A percentile compares a stretch with the other conserved stretches of the same genome.
Evolutionary conservation across 2,888 invertebrate species (phyloP).

Genomic region (Priocnemis perturbator): DNA sequence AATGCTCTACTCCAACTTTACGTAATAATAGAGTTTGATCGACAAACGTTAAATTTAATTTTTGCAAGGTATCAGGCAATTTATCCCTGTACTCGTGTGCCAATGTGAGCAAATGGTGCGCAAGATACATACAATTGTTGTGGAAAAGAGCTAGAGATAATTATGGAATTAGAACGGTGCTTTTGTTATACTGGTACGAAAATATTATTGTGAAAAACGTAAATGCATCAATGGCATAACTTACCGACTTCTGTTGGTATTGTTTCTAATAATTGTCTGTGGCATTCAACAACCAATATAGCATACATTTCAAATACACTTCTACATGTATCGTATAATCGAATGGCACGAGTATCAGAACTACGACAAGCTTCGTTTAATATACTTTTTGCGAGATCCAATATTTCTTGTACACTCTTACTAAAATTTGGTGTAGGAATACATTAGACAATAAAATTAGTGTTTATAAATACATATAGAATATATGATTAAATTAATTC

Average conservation of each 20-base stretch:
- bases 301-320: conserved; percentile 87
- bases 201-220: neutral
- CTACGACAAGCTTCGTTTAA: conserved; percentile 82
- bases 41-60: conserved; percentile 81
- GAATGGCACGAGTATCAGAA: conserved; percentile 80
- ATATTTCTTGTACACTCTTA: conserved; percentile 80
- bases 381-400: conserved; percentile 81
- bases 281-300: conserved; percentile 86
- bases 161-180: conserved; percentile 12
- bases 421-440: conserved; percentile 71
- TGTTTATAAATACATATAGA: neutral
- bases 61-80: conserved; percentile 78
- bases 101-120: conserved; percentile 83
- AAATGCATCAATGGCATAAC: too few species aligned
- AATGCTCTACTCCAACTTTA: conserved; percentile 82
- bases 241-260: conserved; percentile 92
- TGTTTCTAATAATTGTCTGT: conserved; percentile 86
- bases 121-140: conserved; percentile 94
- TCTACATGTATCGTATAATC: conserved; percentile 83
- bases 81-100: conserved; percentile 82
- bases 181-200: neutral
- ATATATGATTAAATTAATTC: too few species aligned
- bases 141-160: conserved; percentile 84
- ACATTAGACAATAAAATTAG: neutral
- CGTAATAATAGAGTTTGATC: conserved; percentile 83